phyloP scores from a whole-genome alignment of 2,113 vertebrate genomes.

The Ramphastos sulfuratus region DNA sequence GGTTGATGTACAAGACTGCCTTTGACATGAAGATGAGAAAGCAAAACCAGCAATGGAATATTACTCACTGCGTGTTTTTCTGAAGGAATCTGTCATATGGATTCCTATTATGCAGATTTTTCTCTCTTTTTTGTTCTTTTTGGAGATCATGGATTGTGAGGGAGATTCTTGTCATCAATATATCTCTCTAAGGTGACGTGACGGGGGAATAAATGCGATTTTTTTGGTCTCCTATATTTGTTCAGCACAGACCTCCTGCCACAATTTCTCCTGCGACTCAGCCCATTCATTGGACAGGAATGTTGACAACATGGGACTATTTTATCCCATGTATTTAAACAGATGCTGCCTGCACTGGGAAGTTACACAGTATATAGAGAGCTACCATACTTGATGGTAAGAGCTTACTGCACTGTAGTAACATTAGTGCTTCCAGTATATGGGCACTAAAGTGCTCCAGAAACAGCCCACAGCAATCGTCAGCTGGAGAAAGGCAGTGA shows the following conservation, averaged over 20 bases:
- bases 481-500: not conserved
- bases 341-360: not conserved
- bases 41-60: not conserved
- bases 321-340: not conserved
- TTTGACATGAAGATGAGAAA: constrained; percentile 3
- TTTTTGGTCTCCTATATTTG: not conserved
- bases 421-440: not conserved
- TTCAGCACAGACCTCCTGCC: not conserved
- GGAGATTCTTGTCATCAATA: not conserved
- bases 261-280: not conserved
- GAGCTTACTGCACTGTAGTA: not conserved
- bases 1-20: not conserved
- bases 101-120: not conserved
- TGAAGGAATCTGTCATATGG: not conserved
- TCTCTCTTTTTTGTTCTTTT: not conserved
- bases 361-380: not conserved
- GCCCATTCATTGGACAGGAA: not conserved
- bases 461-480: not conserved
- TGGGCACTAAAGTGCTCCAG: not conserved
- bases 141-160: not conserved
- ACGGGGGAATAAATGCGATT: not conserved
- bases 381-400: not conserved
- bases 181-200: not conserved
- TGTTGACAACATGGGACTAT: not conserved
- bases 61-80: not conserved